Percentiles rank a stretch among this genome's conserved stretches.
Conservation (phyloP, 2,113 vertebrate species). For the Ictalurus punctatus region DNA sequence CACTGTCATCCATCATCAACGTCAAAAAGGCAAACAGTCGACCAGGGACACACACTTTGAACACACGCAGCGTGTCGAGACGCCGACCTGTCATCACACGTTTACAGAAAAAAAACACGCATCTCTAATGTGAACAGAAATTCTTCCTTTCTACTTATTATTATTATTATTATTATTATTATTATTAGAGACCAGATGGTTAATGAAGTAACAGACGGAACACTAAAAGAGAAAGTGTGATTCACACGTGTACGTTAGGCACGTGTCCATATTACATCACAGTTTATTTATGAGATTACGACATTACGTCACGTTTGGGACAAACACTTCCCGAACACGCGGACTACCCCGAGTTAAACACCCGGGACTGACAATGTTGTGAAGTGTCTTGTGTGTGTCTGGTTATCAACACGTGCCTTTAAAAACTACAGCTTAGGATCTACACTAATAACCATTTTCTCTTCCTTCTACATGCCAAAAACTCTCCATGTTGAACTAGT, state of each 20-base stretch:
- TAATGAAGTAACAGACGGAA: not conserved
- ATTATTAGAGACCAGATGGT: not conserved
- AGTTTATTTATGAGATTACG: not conserved
- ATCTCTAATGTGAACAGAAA: not conserved
- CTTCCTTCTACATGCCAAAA: slow-evolving; percentile 80
- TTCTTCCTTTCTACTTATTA: no score
- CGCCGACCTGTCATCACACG: not conserved
- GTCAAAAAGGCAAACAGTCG: not conserved
- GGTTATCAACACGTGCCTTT: not conserved
- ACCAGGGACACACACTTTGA: not conserved
- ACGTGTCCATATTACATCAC: not conserved
- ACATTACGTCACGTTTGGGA: no score
- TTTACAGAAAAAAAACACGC: not conserved
- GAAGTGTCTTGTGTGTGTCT: not conserved
- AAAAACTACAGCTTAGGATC: not conserved
- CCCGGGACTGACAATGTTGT: no score
- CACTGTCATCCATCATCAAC: not conserved
- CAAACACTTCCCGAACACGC: not conserved
- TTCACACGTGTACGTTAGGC: not conserved
- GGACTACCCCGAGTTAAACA: no score
- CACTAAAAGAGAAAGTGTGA: not conserved
- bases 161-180: no score
- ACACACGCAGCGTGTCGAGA: not conserved
- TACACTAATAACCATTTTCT: slow-evolving; percentile 43
- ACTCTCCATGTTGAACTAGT: slow-evolving; percentile 45